Base-by-base conservation (phyloP, 2,888 invertebrate genomes). In the Lucinisca nassula region DNA sequence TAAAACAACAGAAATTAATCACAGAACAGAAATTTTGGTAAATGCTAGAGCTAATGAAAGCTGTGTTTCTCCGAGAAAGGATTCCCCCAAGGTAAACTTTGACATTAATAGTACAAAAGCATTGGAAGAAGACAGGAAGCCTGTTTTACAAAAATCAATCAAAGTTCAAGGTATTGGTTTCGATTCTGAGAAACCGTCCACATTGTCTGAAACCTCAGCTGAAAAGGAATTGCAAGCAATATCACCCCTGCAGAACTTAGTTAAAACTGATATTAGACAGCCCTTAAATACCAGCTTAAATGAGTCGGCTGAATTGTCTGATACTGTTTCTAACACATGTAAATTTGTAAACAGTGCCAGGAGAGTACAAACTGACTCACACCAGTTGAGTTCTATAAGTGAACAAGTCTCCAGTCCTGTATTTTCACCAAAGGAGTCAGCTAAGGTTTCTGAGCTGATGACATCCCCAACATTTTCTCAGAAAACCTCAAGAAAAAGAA, bases 401-500 rank as follows among this genome's bases (percentile, higher is more conserved):
- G 72, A 35, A 8, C 10, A 10, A 72, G 4, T 21, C 3, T 14
- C 1, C 6, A 35, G 67, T 35, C 35, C 67, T 12, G 24, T 17
- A 67, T 32, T 35, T 32, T 67, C 67, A 35, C 12, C 67, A 35
- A 67, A 32, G 17, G n/a, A 14, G 17, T n/a, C 55, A 55, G 12
- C 17, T 14, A 21, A 27, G 17, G 27, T 30, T 3, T 14, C 12
- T 45, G 24, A 24, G 1, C 3, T 45, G 1, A 74, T 49, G 4
- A 74, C 74, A 17, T 84, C 83, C 27, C 85, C 82, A 49, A 87
- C 82, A 51, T 81, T 87, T 80, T 79, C 87, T 24, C 84, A 82
- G 38, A 83, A 78, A 37, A 40, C 4, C 24, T 76, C 78, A 74
- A 86, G 40, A 74, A 45, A 72, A 70, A 38, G 27, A 49, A 30